Evolutionary conservation across 2,797 vertebrate species (phyloP).

Genomic region (Erpetoichthys calabaricus): DNA sequence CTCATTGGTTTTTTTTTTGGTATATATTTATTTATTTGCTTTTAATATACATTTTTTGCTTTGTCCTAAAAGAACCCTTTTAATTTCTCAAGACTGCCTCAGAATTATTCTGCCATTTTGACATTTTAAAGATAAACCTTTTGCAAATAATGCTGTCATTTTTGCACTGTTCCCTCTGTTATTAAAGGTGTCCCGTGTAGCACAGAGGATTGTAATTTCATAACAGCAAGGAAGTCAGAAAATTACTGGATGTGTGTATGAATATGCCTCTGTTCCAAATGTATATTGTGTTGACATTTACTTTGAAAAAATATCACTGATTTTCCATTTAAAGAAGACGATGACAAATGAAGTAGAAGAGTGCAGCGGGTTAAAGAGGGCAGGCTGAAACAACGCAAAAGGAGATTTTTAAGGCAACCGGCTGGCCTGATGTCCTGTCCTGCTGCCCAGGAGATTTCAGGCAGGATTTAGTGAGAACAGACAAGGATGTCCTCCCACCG

Average conservation of each 20-base stretch:
- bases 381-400: too few species aligned
- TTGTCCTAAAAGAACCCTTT: too few species aligned
- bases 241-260: background rate
- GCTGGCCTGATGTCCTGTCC: too few species aligned
- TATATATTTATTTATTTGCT: too few species aligned
- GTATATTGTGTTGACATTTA: constrained; percentile 42
- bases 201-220: constrained; percentile 1
- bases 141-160: constrained; percentile 8
- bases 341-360: too few species aligned
- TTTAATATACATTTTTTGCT: too few species aligned
- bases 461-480: too few species aligned
- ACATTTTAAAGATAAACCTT: constrained; percentile 13
- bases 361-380: too few species aligned
- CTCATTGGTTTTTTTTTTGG: too few species aligned
- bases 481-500: too few species aligned
- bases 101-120: constrained; percentile 2
- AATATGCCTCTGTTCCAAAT: constrained; percentile 9
- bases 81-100: background rate
- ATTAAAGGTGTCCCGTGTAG: constrained; percentile 7
- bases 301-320: constrained; percentile 42
- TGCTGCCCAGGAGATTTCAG: too few species aligned
- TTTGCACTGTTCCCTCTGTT: constrained; percentile 3
- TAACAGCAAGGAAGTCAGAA: background rate
- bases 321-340: background rate
- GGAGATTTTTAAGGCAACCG: too few species aligned